A percentile compares a stretch with the other conserved stretches of the same genome.
Conservation (phyloP, 2,888 invertebrate genomes). For the Opisthograptis luteolata region DNA sequence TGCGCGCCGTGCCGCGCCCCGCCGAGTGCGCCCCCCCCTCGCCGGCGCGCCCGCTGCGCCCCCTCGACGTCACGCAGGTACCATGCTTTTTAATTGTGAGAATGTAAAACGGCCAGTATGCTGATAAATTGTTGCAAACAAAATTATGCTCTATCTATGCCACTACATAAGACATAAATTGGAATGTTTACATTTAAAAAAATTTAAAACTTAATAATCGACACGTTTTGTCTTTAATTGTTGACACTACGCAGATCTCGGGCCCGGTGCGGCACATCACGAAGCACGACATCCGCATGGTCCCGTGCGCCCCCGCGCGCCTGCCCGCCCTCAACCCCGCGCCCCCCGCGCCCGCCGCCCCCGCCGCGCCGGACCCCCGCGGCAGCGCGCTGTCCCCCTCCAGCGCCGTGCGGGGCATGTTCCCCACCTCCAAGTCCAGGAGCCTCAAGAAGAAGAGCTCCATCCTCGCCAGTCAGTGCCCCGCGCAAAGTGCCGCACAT, state of each 20-base stretch:
- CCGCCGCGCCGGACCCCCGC: slow-evolving; percentile 28
- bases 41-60: slow-evolving; percentile 46
- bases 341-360: slow-evolving; percentile 20
- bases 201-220: too few species aligned
- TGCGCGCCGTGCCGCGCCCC: slow-evolving; percentile 47
- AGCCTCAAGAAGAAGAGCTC: slow-evolving; percentile 90
- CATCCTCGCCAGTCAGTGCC: slow-evolving; percentile 87
- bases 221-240: too few species aligned
- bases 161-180: too few species aligned
- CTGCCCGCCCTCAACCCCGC: slow-evolving; percentile 57
- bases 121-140: too few species aligned
- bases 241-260: slow-evolving; percentile 41
- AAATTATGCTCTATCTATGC: too few species aligned
- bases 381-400: slow-evolving; percentile 66
- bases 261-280: slow-evolving; percentile 68
- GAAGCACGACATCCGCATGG: slow-evolving; percentile 69
- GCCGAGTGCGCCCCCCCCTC: slow-evolving; percentile 35
- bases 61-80: slow-evolving; percentile 46
- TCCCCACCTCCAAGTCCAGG: slow-evolving; percentile 84
- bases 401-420: slow-evolving; percentile 82
- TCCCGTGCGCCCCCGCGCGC: slow-evolving; percentile 59
- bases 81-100: too few species aligned
- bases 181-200: too few species aligned
- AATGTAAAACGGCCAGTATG: too few species aligned
- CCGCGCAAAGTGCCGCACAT: too few species aligned